These are phyloP conservation scores for Dicaeum eximium DNA, from an alignment of 2,113 vertebrate species.

Conservation along the genomic window DNA sequence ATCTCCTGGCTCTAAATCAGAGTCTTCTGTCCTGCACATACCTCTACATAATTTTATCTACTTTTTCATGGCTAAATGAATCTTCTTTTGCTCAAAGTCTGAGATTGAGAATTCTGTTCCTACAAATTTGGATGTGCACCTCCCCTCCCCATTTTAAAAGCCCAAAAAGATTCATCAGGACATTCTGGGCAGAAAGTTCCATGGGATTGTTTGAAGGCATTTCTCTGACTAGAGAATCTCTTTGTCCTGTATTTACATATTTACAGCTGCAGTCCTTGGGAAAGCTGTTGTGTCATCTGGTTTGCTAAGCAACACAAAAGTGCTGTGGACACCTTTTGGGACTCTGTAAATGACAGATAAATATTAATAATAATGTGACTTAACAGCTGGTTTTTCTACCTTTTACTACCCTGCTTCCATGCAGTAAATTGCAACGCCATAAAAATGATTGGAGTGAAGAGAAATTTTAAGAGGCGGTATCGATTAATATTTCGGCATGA, in stretches of 20 bases:
- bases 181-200: neutral
- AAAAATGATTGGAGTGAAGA: constrained; percentile 23
- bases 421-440: neutral
- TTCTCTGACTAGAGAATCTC: neutral
- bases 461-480: constrained; percentile 4
- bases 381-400: neutral
- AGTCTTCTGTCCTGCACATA: neutral
- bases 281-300: neutral
- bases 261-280: neutral
- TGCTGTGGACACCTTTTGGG: constrained; percentile 10
- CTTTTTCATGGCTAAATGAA: neutral
- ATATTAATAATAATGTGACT: neutral
- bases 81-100: neutral
- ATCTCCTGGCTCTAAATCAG: neutral
- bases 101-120: neutral
- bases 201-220: neutral
- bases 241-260: neutral
- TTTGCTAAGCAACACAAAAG: neutral
- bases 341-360: constrained; percentile 45
- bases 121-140: neutral
- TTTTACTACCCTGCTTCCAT: neutral
- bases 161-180: neutral
- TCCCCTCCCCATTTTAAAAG: neutral
- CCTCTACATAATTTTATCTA: neutral
- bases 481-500: neutral